Percentiles rank a stretch among this genome's conserved stretches.
These are phyloP conservation scores for Amphiprion ocellaris DNA, from an alignment of 2,113 vertebrate genomes.

Conservation along the genomic window DNA sequence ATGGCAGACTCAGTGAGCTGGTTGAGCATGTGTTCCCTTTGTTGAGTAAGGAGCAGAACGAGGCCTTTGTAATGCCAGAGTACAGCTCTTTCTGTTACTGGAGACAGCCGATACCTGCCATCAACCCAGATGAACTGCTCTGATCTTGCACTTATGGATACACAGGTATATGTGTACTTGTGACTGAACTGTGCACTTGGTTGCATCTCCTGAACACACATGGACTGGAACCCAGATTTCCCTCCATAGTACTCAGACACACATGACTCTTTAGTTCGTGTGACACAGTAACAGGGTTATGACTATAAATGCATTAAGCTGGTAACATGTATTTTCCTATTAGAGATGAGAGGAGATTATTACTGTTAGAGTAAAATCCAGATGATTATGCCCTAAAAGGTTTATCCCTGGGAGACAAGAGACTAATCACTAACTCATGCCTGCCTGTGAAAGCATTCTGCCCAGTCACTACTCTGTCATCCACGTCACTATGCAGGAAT, in stretches of 20 bases:
- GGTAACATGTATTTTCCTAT: constrained; percentile 23
- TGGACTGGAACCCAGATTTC: constrained; percentile 29
- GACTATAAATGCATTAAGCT: constrained; percentile 10
- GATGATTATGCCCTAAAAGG: constrained; percentile 5
- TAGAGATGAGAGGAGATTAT: constrained; percentile 14
- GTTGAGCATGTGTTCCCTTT: constrained; percentile 97
- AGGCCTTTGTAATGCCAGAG: constrained; percentile 93
- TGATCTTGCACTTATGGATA: constrained; percentile 73
- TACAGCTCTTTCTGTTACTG: constrained; percentile 98
- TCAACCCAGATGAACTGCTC: constrained; percentile 89
- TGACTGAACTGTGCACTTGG: constrained; percentile 38
- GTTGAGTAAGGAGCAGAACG: constrained; percentile 94
- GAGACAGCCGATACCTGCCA: constrained; percentile 91
- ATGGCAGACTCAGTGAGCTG: constrained; percentile 94
- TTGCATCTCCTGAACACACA: constrained; percentile 44
- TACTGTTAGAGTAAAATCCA: constrained; percentile 28
- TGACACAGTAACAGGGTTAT: constrained; percentile 14
- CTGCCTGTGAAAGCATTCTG: not conserved
- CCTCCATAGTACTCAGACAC: constrained; percentile 3
- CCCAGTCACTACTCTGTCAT: no score
- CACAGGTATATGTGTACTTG: constrained; percentile 34
- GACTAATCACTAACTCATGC: constrained; percentile 15
- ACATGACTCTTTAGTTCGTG: not conserved
- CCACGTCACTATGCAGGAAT: not conserved
- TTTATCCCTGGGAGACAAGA: constrained; percentile 11